Evolutionary conservation across 2,888 invertebrate genomes (phyloP), one percentile per base, ranked within the genome.

Genomic region (Himalopsyche kuldschensis): DNA sequence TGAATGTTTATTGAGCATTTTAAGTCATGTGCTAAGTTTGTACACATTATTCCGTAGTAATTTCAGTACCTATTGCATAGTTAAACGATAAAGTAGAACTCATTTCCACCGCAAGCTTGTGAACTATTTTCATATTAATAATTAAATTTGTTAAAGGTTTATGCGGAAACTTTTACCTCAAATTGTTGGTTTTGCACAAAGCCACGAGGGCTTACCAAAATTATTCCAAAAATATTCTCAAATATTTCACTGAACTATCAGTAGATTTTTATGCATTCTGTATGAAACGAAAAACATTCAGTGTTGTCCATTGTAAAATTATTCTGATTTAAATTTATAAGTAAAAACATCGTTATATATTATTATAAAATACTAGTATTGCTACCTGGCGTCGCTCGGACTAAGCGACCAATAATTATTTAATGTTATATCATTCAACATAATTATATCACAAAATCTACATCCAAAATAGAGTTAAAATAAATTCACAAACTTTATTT

Each of bases 91-190:
- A 75, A 47, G 80, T 80, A 63, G 75, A 80, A 46, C 80, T 31
- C 75, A 47, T 69, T 41, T 30, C 30, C n/a, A 75, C 78, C 80
- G n/a, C 48, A 75, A 75, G 80, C 46, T 75, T 30, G 20, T 17
- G 47, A 80, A 80, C 80, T 80, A 80, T 80, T 80, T 80, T 75
- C 41, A 75, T 75, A 80, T 75, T 80, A 80, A 80, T 80, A 80
- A 75, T 80, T 75, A 75, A 80, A 75, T 75, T 30, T 75, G 75
- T 80, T 47, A 80, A 80, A 80, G 80, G 41, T 75, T 46, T 75
- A 80, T 31, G 46, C 80, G 75, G 47, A 75, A 80, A 80, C 46
- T 80, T 80, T 32, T 20, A 75, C 80, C 80, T 75, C n/a, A 75
- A 41, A 47, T 75, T 46, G 80, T 47, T 69, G 80, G 47, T 46